Base-by-base conservation (phyloP, 1,140 invertebrate genomes). In the Atta cephalotes region DNA sequence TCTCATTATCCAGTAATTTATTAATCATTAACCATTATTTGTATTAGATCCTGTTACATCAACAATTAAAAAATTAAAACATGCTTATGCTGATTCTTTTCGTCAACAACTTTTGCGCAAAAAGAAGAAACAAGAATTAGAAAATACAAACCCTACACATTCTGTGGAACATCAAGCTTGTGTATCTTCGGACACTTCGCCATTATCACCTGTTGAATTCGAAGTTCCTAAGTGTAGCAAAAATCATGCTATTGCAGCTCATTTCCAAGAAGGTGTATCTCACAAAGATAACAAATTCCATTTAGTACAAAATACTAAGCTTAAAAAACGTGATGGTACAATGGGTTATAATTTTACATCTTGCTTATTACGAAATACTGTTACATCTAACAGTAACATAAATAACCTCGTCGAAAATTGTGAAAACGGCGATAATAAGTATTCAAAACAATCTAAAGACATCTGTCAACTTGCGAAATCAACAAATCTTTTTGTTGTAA, bases 31-130 rank as follows among this genome's bases (percentile, higher is more conserved):
- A 68, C 3, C 21, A 21, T 78, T 28, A 66, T 31, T 66, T 53
- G 16, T 68, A 2, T 71, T 70, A 81, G 79, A 58, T 81, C 79
- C 79, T 60, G 9, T 72, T 71, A 25, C 14, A 58, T 58, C 16
- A 56, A 58, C 16, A 58, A 31, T 39, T 1, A 58, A 45, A 28
- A 81, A n/a, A n/a, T 58, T 81, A 9, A 28, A 3, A n/a, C 1
- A 39, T 31, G 9, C 1, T 9, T 81, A 28, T 16, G 7, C 45
- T 56, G 10, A 80, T 21, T 25, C 45, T 80, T 80, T 68, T 31
- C 63, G 45, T 53, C 45, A 53, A 70, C 63, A 70, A 70, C 39
- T 53, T 68, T 53, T 39, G 5, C 39, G 66, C 9, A 12, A 45
- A 31, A 60, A 7, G 18, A 35, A 81, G 18, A 45, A 28, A n/a